Evolutionary conservation across 2,888 invertebrate species (phyloP).

Genomic region (Napeogenes inachia): DNA sequence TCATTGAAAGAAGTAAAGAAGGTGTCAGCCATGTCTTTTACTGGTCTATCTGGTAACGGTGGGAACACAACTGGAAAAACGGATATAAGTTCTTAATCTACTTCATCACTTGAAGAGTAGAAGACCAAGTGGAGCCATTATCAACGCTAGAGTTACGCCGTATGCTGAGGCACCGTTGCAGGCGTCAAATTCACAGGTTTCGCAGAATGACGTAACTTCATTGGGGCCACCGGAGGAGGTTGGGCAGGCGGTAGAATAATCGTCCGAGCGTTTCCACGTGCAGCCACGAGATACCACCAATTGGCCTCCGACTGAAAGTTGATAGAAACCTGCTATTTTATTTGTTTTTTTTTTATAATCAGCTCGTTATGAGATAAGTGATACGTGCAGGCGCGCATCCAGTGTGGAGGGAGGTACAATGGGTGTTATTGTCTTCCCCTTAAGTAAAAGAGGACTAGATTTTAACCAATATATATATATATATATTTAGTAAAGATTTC

Average conservation of each 20-base stretch:
- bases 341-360: no score
- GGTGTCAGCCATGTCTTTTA: background rate
- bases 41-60: constrained; percentile 26
- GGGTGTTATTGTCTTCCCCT: no score
- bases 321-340: constrained; percentile 6
- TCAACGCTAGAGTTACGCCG: constrained; percentile 61
- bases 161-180: constrained; percentile 79
- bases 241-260: constrained; percentile 71
- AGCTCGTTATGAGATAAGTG: no score
- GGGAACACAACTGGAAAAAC: constrained; percentile 29
- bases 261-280: constrained; percentile 76
- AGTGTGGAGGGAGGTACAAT: no score
- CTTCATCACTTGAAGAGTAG: constrained; percentile 61
- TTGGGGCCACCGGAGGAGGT: constrained; percentile 66
- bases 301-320: constrained; percentile 72
- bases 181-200: constrained; percentile 82
- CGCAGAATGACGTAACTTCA: constrained; percentile 78
- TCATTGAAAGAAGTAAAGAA: background rate
- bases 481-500: background rate
- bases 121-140: constrained; percentile 59
- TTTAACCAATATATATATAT: background rate
- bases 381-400: no score
- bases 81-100: constrained; percentile 6
- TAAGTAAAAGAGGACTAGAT: no score
- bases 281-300: constrained; percentile 77